phyloP scores from a whole-genome alignment of 64 coral and sea anemone species.

The Hydrozoanthus tunicans region DNA sequence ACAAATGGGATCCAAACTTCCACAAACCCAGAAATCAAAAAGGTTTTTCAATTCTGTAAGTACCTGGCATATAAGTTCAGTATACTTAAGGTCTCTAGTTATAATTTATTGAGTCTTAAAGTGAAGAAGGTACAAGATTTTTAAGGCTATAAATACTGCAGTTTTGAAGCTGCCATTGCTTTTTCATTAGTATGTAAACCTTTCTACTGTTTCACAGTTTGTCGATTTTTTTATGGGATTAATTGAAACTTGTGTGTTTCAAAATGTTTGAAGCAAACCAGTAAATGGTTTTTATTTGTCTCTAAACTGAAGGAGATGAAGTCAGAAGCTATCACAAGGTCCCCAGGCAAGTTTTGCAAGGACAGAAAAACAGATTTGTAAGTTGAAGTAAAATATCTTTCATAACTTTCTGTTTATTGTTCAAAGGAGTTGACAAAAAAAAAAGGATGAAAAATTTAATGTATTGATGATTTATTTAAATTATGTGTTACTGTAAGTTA shows the following conservation, averaged over 20 bases:
- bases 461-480: neutral
- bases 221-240: neutral
- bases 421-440: neutral
- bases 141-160: too few species aligned
- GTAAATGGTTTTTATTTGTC: neutral
- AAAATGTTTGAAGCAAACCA: too few species aligned
- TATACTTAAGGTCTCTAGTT: neutral
- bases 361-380: constrained; percentile 5
- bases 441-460: too few species aligned
- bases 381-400: neutral
- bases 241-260: neutral
- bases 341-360: constrained; percentile 12
- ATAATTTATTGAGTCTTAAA: neutral
- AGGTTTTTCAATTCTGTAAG: constrained; percentile 29
- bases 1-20: constrained; percentile 16
- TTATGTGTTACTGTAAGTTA: neutral
- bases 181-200: too few species aligned
- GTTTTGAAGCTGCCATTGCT: too few species aligned
- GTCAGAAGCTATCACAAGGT: neutral
- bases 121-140: too few species aligned
- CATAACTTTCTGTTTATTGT: neutral
- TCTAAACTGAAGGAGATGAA: neutral
- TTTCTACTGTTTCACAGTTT: neutral
- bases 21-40: constrained; percentile 36
- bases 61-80: neutral